Conservation (phyloP, 2,888 invertebrate genomes). For the Chymomyza fuscimana region DNA sequence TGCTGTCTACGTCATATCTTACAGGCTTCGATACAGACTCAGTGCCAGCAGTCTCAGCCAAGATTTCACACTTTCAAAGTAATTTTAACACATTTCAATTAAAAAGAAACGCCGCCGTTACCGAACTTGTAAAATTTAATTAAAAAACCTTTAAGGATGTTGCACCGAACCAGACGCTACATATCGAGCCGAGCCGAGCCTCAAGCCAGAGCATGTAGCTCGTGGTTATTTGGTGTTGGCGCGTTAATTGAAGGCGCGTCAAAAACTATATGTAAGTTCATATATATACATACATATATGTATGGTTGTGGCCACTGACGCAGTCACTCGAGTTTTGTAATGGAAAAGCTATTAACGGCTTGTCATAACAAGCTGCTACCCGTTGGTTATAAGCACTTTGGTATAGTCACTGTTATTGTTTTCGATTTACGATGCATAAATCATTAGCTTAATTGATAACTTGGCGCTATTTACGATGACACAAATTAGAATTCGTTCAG, state of each 20-base stretch:
- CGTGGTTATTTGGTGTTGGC: constrained; percentile 63
- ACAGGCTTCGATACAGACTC: neutral
- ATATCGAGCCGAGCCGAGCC: neutral
- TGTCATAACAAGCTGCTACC: constrained; percentile 66
- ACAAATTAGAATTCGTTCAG: constrained; percentile 72
- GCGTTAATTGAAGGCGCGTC: constrained; percentile 66
- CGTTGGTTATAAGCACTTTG: constrained; percentile 10
- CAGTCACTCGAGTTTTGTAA: constrained; percentile 31
- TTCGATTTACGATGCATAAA: constrained; percentile 69
- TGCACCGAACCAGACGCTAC: constrained; percentile 32
- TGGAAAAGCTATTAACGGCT: constrained; percentile 70
- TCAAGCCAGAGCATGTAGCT: constrained; percentile 39
- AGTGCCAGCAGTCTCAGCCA: neutral
- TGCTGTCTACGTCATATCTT: neutral
- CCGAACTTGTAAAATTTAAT: constrained; percentile 70
- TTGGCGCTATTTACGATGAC: constrained; percentile 71
- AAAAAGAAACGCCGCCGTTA: constrained; percentile 49
- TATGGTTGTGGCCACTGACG: neutral
- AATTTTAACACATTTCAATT: constrained; percentile 73
- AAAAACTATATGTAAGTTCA: neutral
- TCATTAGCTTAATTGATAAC: constrained; percentile 74
- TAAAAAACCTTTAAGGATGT: constrained; percentile 70
- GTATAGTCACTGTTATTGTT: constrained; percentile 59
- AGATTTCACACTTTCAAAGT: constrained; percentile 70
- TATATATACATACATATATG: neutral